Evolutionary conservation across 2,888 invertebrate genomes (phyloP).

Genomic region (Branchipolynoe longqiensis): DNA sequence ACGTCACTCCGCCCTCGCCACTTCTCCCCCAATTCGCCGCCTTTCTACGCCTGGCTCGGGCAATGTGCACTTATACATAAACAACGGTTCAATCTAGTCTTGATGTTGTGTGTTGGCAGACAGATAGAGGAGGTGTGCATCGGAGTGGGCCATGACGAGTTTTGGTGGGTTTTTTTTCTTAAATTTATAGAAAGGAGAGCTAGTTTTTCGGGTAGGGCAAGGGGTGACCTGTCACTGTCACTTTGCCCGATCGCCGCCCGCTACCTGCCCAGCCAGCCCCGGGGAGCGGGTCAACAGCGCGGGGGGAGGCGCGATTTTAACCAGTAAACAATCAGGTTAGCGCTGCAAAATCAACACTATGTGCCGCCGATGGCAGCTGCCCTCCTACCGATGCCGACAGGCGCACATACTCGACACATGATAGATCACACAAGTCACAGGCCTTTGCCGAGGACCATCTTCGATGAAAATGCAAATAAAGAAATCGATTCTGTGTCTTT

Average conservation of each 20-base stretch:
- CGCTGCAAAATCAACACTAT: background rate
- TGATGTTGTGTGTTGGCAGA: no score
- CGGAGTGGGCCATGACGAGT: no score
- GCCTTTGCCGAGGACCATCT: constrained; percentile 10
- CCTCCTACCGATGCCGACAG: background rate
- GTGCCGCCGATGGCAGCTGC: background rate
- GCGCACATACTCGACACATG: background rate
- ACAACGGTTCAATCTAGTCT: no score
- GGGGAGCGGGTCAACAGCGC: background rate
- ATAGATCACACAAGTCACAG: background rate
- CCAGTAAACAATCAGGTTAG: background rate
- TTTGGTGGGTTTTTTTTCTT: no score
- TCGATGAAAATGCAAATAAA: constrained; percentile 57
- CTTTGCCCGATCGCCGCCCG: constrained; percentile 7
- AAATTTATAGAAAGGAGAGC: no score
- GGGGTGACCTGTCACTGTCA: constrained; percentile 31
- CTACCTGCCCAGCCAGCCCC: constrained; percentile 22
- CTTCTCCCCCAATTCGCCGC: no score
- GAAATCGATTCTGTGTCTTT: constrained; percentile 54
- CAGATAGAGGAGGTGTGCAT: no score
- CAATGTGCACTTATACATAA: no score
- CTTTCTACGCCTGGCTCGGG: no score
- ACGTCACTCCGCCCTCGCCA: background rate
- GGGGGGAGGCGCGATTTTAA: background rate
- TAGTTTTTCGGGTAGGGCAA: no score